These are phyloP conservation scores for Scalopus aquaticus DNA, from an alignment of 2,113 vertebrate genomes.

Conservation along the genomic window DNA sequence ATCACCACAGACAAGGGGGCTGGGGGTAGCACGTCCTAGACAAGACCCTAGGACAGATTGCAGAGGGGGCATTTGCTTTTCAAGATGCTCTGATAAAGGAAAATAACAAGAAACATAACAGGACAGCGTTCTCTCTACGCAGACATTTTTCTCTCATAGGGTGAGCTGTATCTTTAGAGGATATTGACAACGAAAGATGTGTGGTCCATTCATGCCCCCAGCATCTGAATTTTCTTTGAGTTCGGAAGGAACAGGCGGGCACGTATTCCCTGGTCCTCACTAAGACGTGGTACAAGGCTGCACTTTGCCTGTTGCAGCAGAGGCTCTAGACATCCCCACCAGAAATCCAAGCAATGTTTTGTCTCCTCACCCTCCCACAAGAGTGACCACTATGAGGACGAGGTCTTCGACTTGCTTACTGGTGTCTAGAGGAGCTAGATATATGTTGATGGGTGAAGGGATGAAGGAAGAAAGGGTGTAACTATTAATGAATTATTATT, in stretches of 20 bases:
- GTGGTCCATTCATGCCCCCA: no score
- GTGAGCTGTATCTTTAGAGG: background rate
- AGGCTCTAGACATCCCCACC: background rate
- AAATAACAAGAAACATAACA: background rate
- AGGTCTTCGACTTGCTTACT: background rate
- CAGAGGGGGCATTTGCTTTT: background rate
- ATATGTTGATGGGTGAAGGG: background rate
- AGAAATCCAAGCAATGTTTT: background rate
- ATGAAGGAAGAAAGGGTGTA: background rate
- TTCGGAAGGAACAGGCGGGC: background rate
- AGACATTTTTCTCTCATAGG: background rate
- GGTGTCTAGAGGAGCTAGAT: background rate
- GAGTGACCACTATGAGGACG: background rate
- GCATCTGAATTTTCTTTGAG: background rate
- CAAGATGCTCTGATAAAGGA: no score
- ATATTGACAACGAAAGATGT: background rate
- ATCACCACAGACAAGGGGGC: background rate
- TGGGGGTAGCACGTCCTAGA: background rate
- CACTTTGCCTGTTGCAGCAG: rapidly evolving
- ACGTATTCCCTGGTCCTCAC: no score
- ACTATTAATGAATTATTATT: background rate
- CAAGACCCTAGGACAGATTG: background rate
- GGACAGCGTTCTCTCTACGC: background rate
- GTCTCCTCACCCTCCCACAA: background rate
- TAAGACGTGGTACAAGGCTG: background rate